Base-by-base conservation (phyloP, 2,113 vertebrate genomes). In the Caranx ignobilis region DNA sequence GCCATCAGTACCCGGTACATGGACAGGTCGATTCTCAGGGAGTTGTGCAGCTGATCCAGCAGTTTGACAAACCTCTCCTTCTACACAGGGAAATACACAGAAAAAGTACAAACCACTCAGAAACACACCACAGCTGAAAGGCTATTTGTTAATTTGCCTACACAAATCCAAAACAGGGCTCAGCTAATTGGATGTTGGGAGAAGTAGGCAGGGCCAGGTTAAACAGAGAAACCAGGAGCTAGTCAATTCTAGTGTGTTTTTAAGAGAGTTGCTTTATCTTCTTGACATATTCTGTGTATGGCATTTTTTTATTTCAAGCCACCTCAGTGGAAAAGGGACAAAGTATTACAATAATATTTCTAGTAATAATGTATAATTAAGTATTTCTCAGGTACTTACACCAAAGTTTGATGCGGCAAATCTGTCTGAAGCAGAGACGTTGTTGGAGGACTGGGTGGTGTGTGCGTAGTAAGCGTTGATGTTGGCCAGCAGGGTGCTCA, bases 381-480 rank as follows among this genome's bases (percentile, higher is more conserved):
- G 18, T 50, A 13, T 71, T 59, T 66, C 11, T 81, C 31, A 41
- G 54, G 16, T 69, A 96, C 97, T 96, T 78, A 99, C 98, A 92
- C 98, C 98, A 76, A 99, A 99, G 93, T 99, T 99, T 91, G 98
- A 99, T 48, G 98, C 98, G 0, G 98, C 97, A 52, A 99, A 99
- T 92, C 98, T 96, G 91, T 99, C 98, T 0, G 98, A 99, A 85
- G 98, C 98, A 0, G 97, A 98, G 74, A 98, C 97, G 3, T 98
- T 99, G 95, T 97, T 98, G 84, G 98, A 97, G 79, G 98, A 94
- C 88, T 95, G 94, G 0, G 98, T 99, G 86, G 98, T 99, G 94
- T 99, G 98, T 1, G 98, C 98, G 0, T 99, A 99, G 93, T 99
- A 99, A 69, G 98, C 98, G 0, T 99, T 99, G 91, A 99, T 99